Conservation (phyloP, 2,888 invertebrate species). For the Therioaphis trifolii region DNA sequence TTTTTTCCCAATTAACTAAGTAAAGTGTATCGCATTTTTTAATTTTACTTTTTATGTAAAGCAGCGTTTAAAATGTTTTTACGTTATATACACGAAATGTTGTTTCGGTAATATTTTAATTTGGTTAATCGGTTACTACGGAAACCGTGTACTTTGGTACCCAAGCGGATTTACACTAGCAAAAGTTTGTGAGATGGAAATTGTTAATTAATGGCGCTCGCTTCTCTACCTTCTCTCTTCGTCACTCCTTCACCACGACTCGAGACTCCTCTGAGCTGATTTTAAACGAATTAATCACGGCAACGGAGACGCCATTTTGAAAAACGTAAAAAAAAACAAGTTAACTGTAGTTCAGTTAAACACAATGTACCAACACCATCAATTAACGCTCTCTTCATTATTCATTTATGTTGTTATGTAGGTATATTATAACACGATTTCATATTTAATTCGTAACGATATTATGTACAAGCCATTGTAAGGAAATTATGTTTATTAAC, state of each 20-base stretch:
- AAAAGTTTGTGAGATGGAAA: conserved; percentile 62
- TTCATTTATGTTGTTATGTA: neutral
- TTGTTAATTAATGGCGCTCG: conserved; percentile 62
- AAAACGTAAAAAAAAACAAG: conserved; percentile 39
- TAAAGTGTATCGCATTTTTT: conserved; percentile 48
- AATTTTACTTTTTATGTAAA: conserved; percentile 53
- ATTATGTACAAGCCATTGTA: neutral
- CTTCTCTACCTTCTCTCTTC: neutral
- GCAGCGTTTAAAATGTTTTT: conserved; percentile 60
- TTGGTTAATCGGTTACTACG: conserved; percentile 63
- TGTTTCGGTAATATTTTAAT: conserved; percentile 62
- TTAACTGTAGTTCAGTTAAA: conserved; percentile 48
- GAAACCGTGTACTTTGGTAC: conserved; percentile 60
- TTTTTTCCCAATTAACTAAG: conserved; percentile 47
- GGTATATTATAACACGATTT: neutral
- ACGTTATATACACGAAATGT: conserved; percentile 29
- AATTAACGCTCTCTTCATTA: conserved; percentile 24
- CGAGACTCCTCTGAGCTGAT: conserved; percentile 49
- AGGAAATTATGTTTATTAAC: too few relatives aligned
- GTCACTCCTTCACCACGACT: neutral
- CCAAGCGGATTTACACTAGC: conserved; percentile 60
- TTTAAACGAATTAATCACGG: conserved; percentile 60
- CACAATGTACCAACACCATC: conserved; percentile 17
- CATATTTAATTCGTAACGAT: neutral
- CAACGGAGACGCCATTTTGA: conserved; percentile 57